Base-by-base conservation (phyloP, 2,113 vertebrate genomes). In the Semicossyphus pulcher region DNA sequence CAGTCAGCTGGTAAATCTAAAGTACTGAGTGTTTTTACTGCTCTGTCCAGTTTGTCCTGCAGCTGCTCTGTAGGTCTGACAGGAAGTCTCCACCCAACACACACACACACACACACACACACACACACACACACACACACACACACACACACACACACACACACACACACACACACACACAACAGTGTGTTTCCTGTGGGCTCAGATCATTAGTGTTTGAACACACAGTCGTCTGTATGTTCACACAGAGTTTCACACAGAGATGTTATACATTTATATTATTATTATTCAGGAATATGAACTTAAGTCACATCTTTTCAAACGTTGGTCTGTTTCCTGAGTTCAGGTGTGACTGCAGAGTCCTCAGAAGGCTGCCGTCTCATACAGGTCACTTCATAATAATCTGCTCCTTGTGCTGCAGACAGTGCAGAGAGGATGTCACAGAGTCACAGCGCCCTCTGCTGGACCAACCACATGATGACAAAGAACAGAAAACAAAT, bases 51-150 rank as follows among this genome's bases (percentile, higher is more conserved):
- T 44, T 44, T 44, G 41, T 44, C 20, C 18, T n/a, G 18, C 41
- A 44, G 41, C 41, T 44, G 18, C 41, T 44, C 41, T 26, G 56
- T 10, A 8, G 10, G 10, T 28, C 54, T 16, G n/a, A 56, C 82
- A 72, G 77, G 82, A 84, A 80, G 68, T 72, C 67, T 49, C 77
- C 82, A 68, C 82, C 82, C 76, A 58, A 64, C 21, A 64, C 15
- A 45, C 21, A 36, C 44, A 45, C 41, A 21, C 34, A 53, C 48
- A 42, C 49, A 45, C 45, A 75, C 42, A 65, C 52, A 57, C 42
- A 58, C 56, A 59, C 23, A 42, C 23, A 28, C 57, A 42, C 18
- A 44, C 5, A 42, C 23, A 21, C 31, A 23, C 53, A 54, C 31
- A 21, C 54, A 25, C 54, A 15, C 20, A 36, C 20, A 23, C 51